Evolutionary conservation across 2,888 invertebrate species (phyloP), one percentile per base, ranked within the genome.

Genomic region (Euphydryas editha): DNA sequence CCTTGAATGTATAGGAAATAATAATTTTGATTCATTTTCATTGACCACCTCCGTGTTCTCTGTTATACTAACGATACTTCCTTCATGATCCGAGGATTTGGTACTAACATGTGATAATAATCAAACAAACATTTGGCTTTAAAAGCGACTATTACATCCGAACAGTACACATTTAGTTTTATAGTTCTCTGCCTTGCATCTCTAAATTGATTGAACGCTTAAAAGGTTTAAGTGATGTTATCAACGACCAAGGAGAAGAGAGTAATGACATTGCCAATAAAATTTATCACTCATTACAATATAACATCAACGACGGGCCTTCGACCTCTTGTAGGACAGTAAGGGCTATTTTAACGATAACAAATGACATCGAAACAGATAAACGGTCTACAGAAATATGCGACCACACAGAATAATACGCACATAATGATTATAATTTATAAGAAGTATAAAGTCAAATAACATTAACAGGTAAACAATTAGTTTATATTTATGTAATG

Each of bases 181-280:
- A 59, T 59, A 59, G 46, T 30, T 30, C 3, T 39, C 51, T 15
- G 36, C 15, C 60, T 51, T 21, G 47, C 36, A 64, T 64, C 58
- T 20, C 51, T 64, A 63, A 64, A 67, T 68, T 68, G 62, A 59
- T 65, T 59, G 64, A 61, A 62, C 63, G 67, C 47, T 67, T 65
- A 70, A 61, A 67, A 39, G 58, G 59, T 62, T 46, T 42, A 55
- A 62, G 67, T 62, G 59, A 61, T 66, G 61, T 64, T 72, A 70
- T 72, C 64, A 47, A 39, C 64, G 59, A 60, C 59, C 65, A 68
- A 68, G 67, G 66, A 67, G 65, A 71, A 62, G 71, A 70, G 71
- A 72, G 71, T 72, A 70, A 72, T 69, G 73, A 72, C 73, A 70
- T 72, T 67, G 68, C 64, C 70, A 69, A 71, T 72, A 71, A 69